Evolutionary conservation across 35 echinoderm and acorn worm genomes (phyloP).

Genomic region (Apostichopus parvimensis): DNA sequence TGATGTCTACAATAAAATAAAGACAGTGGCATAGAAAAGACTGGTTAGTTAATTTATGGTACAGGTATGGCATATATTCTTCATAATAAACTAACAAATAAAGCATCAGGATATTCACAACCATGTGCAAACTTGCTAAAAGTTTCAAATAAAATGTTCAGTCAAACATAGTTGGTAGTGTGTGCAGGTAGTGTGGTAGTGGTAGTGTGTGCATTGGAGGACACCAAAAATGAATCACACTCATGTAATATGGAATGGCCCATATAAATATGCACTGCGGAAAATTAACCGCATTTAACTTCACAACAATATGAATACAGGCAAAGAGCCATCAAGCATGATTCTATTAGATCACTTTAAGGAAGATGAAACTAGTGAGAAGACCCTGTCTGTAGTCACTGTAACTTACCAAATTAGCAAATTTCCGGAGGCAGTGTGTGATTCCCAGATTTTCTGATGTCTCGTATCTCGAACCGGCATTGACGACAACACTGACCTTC

Average conservation of each 20-base stretch:
- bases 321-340: neutral
- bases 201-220: too few species aligned
- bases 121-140: neutral
- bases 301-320: neutral
- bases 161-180: too few species aligned
- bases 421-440: conserved; percentile 83
- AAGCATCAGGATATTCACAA: neutral
- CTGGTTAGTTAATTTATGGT: too few species aligned
- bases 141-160: too few species aligned
- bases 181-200: too few species aligned
- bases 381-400: neutral
- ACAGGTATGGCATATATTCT: neutral
- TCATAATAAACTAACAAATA: neutral
- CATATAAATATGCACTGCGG: too few species aligned
- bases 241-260: too few species aligned
- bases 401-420: conserved; percentile 80
- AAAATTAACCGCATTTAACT: too few species aligned
- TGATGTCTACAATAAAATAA: conserved; percentile 62
- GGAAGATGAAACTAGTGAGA: neutral
- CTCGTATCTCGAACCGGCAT: conserved; percentile 89
- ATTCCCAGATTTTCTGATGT: conserved; percentile 71
- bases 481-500: conserved; percentile 79
- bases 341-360: neutral
- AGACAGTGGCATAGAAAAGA: too few species aligned
- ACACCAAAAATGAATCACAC: too few species aligned